Evolutionary conservation across 1,140 invertebrate genomes (phyloP).

Genomic region (Trichoplusia ni): DNA sequence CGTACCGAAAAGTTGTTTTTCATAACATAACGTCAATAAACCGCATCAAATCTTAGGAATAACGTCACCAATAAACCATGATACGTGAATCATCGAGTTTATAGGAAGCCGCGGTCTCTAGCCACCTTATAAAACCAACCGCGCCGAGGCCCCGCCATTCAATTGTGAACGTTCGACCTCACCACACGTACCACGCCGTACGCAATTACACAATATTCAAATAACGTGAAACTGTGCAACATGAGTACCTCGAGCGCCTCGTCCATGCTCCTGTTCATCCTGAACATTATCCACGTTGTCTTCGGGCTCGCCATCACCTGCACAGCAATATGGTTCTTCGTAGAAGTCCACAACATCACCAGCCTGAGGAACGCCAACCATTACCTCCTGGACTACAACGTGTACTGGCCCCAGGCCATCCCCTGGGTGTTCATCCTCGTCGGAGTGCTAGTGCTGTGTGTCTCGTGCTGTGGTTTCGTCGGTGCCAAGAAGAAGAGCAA

Average conservation of each 20-base stretch:
- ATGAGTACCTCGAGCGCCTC: slow-evolving; percentile 42
- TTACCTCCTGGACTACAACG: slow-evolving; percentile 69
- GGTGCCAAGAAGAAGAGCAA: slow-evolving; percentile 56
- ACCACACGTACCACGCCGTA: slow-evolving; percentile 37
- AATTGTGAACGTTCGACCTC: slow-evolving; percentile 42
- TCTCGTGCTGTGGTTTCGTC: slow-evolving; percentile 59
- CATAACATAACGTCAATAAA: not conserved
- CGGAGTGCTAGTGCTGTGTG: slow-evolving; percentile 54
- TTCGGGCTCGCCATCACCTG: slow-evolving; percentile 56
- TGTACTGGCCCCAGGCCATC: slow-evolving; percentile 72
- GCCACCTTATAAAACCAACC: slow-evolving; percentile 19
- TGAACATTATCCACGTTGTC: slow-evolving; percentile 60
- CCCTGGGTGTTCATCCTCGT: slow-evolving; percentile 70
- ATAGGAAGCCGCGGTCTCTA: slow-evolving; percentile 3
- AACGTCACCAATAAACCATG: not conserved
- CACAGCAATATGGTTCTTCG: slow-evolving; percentile 68
- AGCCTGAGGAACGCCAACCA: slow-evolving; percentile 66
- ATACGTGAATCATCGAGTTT: not conserved
- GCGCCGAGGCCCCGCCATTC: slow-evolving; percentile 53
- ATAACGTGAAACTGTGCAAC: too few relatives aligned
- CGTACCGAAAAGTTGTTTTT: not conserved
- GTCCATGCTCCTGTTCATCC: slow-evolving; percentile 49
- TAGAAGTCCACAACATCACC: slow-evolving; percentile 64
- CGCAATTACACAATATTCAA: slow-evolving; percentile 2
- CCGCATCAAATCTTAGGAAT: too few relatives aligned